Percentiles rank a stretch among this genome's conserved stretches.
Evolutionary conservation across 2,888 invertebrate genomes (phyloP).

Genomic region (Lutraria lutraria): DNA sequence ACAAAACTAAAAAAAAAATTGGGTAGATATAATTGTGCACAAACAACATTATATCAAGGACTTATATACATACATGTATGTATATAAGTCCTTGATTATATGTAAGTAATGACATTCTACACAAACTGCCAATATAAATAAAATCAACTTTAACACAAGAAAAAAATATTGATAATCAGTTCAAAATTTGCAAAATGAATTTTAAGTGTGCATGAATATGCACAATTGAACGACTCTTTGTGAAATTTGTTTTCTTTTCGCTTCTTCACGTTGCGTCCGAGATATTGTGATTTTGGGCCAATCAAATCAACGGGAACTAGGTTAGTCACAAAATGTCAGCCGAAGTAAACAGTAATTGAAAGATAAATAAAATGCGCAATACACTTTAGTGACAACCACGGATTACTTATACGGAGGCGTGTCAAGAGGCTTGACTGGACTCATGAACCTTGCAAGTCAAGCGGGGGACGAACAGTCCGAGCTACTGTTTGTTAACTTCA

Average conservation of each 20-base stretch:
- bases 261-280: neutral
- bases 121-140: too few species aligned
- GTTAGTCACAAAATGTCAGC: slow-evolving; percentile 68
- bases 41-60: too few species aligned
- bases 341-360: slow-evolving; percentile 42
- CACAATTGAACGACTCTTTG: neutral
- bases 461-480: slow-evolving; percentile 91
- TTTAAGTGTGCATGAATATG: too few species aligned
- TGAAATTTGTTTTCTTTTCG: neutral
- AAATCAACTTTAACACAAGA: too few species aligned
- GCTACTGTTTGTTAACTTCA: slow-evolving; percentile 97
- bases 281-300: slow-evolving; percentile 46
- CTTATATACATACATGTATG: too few species aligned
- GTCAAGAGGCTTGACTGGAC: slow-evolving; percentile 89
- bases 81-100: too few species aligned
- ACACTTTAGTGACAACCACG: slow-evolving; percentile 72
- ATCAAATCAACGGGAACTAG: slow-evolving; percentile 41
- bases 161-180: too few species aligned
- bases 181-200: too few species aligned
- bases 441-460: slow-evolving; percentile 94
- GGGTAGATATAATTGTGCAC: too few species aligned
- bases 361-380: slow-evolving; percentile 59
- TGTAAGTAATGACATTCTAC: too few species aligned
- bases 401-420: slow-evolving; percentile 79
- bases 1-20: too few species aligned